Evolutionary conservation across 1,140 invertebrate genomes (phyloP), one percentile per base, ranked within the genome.

Genomic region (Drosophila murphyi): DNA sequence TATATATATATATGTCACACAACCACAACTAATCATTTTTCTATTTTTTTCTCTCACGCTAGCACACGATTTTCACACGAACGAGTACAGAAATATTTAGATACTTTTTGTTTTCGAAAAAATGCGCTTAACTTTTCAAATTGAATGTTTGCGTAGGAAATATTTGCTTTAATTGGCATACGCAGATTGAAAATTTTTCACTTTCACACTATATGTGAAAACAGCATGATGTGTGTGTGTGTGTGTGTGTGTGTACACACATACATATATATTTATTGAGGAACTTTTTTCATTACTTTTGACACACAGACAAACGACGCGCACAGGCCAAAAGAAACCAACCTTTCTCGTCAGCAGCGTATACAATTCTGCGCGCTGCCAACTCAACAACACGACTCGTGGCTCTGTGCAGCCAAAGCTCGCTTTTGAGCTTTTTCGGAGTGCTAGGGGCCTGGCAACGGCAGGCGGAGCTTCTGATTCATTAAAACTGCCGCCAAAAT

Each of bases 341-440:
- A 92, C 90, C 90, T 91, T 91, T 78, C 87, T 80, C 83, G 87
- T 90, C 83, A 80, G 78, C 82, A 92, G 87, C 90, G 81, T 82
- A 91, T 89, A 91, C 90, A 91, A 74, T 91, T 92, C 87, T 92
- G 90, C 64, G 69, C 80, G 68, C 48, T 80, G 51, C 55, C 39
- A 62, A 75, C 65, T 62, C 74, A 68, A 48, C 8, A 20, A 20
- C 39, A 54, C 45, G 60, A 71, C 56, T 72, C 78, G 70, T 41
- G 35, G 71, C 67, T 74, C 74, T 64, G 65, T 72, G 60, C 64
- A 70, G 74, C 63, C 20, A 37, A 85, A 89, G 85, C 80, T 88
- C 55, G 52, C 12, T 28, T 39, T 45, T 20, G 48, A 80, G 76
- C 85, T 88, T 86, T 79, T 88, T 88, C 85, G 85, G 85, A 88